phyloP scores from a whole-genome alignment of 2,888 invertebrate species.

The Morinoia aosen region DNA sequence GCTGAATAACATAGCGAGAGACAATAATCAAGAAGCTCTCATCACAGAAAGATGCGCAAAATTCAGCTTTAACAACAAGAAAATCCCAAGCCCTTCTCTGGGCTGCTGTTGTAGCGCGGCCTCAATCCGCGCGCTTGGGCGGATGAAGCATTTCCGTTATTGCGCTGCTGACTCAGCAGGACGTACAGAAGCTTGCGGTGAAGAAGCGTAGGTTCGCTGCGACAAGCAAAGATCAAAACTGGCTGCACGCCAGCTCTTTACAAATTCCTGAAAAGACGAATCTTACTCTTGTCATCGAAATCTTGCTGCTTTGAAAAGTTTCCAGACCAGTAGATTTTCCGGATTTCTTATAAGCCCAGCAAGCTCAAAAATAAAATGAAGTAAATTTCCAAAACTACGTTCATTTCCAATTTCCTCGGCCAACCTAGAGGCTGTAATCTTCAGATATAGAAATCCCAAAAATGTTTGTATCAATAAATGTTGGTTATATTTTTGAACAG shows the following conservation, averaged over 20 bases:
- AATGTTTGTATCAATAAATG: neutral
- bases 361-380: neutral
- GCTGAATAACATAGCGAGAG: neutral
- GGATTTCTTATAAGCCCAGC: neutral
- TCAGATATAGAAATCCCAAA: neutral
- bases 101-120: neutral
- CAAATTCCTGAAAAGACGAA: slow-evolving; percentile 12
- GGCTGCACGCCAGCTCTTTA: neutral
- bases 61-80: neutral
- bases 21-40: neutral
- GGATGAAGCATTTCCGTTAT: slow-evolving; percentile 15
- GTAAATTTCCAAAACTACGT: neutral
- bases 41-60: neutral
- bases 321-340: neutral
- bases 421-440: neutral
- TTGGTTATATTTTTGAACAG: neutral
- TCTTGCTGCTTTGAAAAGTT: neutral
- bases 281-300: neutral
- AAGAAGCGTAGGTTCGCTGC: slow-evolving; percentile 1
- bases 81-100: neutral
- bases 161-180: neutral
- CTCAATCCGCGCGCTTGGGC: neutral
- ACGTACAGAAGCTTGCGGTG: slow-evolving; percentile 1
- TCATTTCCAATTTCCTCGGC: neutral
- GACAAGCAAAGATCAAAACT: neutral